Base-by-base conservation (phyloP, 2,888 invertebrate species). In the Adela reaumurella region DNA sequence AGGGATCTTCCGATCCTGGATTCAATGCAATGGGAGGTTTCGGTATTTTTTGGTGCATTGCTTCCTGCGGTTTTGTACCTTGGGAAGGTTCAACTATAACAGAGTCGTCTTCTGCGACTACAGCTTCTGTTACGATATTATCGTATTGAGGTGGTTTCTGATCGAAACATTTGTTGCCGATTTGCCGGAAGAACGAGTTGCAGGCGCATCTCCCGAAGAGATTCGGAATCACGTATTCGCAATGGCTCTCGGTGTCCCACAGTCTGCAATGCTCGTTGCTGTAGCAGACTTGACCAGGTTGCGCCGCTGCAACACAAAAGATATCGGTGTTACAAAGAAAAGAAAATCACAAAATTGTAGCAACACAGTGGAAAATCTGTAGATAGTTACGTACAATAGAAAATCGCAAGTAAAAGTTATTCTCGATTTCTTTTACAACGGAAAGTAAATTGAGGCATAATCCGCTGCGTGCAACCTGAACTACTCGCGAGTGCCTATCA, bases 141-240 rank as follows among this genome's bases (percentile, higher is more conserved):
- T 51, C 46, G 1, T 65, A 55, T 11, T 65, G 59, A 43, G 58
- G 49, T 59, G 68, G 78, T 51, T 65, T 65, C 6, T 69, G 64
- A 62, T 81, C 59, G 49, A 87, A 65, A 70, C 88, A 88, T 54
- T 81, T 82, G 55, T 87, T 86, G 16, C 85, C 86, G 19, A 80
- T 71, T 70, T 86, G 86, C 52, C 81, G 81, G 56, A 83, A 82
- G 42, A 85, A 85, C 10, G 84, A 68, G 57, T 88, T 87, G 64
- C 94, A 94, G 52, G 89, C 87, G 61, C 94, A 95, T 61, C 92
- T 84, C 46, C 94, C 94, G 63, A 94, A 93, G 11, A 94, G 83
- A 66, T 93, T 91, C 20, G 92, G 92, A 57, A 95, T 92, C 47
- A 93, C 83, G 65, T 91, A 94, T 68, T 93, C 92, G 62, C 94